Evolutionary conservation across 1,140 invertebrate genomes (phyloP).

Genomic region (Lasioglossum baleicum): DNA sequence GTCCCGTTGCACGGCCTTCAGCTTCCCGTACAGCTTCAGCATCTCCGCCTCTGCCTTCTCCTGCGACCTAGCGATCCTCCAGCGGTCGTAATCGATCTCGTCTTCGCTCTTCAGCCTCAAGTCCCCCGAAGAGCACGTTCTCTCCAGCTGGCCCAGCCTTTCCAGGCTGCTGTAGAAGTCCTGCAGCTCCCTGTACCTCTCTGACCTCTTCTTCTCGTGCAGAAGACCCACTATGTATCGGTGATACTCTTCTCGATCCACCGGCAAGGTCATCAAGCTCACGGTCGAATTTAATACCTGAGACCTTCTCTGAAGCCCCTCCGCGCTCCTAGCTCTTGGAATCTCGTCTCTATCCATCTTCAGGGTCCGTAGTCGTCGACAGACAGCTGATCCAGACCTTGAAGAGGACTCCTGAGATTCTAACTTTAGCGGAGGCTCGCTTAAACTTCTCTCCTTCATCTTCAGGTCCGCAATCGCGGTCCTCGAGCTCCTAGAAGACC

Average conservation of each 20-base stretch:
- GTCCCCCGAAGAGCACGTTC: slow-evolving; percentile 85
- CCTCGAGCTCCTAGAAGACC: too few relatives aligned
- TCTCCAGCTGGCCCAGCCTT: slow-evolving; percentile 90
- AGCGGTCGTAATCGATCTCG: slow-evolving; percentile 92
- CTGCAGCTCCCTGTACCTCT: slow-evolving; percentile 91
- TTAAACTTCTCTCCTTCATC: slow-evolving; percentile 75
- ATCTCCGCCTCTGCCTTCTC: slow-evolving; percentile 92
- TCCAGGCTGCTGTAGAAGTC: slow-evolving; percentile 93
- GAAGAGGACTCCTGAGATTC: slow-evolving; percentile 63
- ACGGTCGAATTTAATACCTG: too few relatives aligned
- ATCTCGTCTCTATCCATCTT: slow-evolving; percentile 68
- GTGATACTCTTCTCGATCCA: slow-evolving; percentile 83
- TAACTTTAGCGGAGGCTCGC: slow-evolving; percentile 77
- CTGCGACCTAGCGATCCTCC: slow-evolving; percentile 89
- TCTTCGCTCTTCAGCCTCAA: slow-evolving; percentile 86
- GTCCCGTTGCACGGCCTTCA: slow-evolving; percentile 89
- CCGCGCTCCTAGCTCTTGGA: slow-evolving; percentile 82
- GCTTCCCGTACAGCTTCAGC: slow-evolving; percentile 87
- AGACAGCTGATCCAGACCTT: slow-evolving; percentile 83
- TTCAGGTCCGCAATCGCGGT: too few relatives aligned
- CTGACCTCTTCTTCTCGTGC: slow-evolving; percentile 87
- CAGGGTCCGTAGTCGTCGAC: slow-evolving; percentile 82
- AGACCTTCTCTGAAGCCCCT: slow-evolving; percentile 51
- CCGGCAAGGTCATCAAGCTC: slow-evolving; percentile 76
- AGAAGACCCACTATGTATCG: slow-evolving; percentile 86